Evolutionary conservation across 2,113 vertebrate genomes (phyloP).

Genomic region (Ptilonorhynchus violaceus): DNA sequence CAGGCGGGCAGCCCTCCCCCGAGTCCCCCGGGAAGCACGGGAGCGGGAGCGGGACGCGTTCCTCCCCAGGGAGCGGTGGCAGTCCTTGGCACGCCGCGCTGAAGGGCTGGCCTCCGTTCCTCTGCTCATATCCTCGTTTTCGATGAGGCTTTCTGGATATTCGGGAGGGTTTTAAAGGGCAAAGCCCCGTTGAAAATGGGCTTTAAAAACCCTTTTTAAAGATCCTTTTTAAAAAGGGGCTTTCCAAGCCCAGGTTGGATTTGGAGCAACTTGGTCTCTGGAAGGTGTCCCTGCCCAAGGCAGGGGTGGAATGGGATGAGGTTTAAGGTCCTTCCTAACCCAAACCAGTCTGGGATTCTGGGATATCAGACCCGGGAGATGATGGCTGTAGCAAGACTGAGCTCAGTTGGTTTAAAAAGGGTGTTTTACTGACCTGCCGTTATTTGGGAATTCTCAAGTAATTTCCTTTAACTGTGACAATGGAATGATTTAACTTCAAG

Average conservation of each 20-base stretch:
- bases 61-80: background rate
- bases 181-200: fast-evolving
- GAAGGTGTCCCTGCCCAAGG: background rate
- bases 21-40: too few species aligned
- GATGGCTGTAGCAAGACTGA: background rate
- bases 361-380: fast-evolving
- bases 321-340: background rate
- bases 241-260: background rate
- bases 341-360: background rate
- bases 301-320: background rate
- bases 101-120: background rate
- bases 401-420: background rate
- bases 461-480: background rate
- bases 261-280: background rate
- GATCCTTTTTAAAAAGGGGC: too few species aligned
- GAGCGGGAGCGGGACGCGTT: background rate
- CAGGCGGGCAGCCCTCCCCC: too few species aligned
- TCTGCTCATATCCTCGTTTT: background rate
- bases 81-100: fast-evolving
- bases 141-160: background rate
- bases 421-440: background rate
- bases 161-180: background rate
- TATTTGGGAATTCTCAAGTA: background rate
- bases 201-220: fast-evolving
- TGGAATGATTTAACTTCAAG: background rate